Evolutionary conservation across 2,113 vertebrate genomes (phyloP), one percentile per base, ranked within the genome.

Genomic region (Collichthys lucidus): DNA sequence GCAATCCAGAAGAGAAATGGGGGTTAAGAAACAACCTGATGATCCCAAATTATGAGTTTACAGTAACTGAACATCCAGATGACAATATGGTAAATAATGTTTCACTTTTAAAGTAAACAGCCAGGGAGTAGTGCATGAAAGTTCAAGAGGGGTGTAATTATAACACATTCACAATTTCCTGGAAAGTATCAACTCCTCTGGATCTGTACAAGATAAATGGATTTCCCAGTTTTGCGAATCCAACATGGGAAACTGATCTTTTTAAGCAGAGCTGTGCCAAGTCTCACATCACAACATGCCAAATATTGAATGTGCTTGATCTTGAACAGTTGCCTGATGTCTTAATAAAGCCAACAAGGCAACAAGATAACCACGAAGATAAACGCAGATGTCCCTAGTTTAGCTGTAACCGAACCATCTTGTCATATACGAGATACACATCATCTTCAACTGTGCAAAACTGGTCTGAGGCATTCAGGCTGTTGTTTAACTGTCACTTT

Each of bases 391-490:
- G 5, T 19, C 35, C 17, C 20, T 35, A 47, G 65, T 85, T 87
- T 75, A 70, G 65, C 56, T 71, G 9, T 50, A 64, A 79, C 55
- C 2, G 3, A 74, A 74, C 29, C 24, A 65, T 31, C 17, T 26
- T 29, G 17, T 52, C 60, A 60, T 26, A 26, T 26, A 26, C 26
- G 3, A 26, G 50, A 20, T 15, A 31, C 11, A 77, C 68, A 81
- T 8, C 9, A 11, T 42, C 40, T 63, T 91, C 93, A 93, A 94
- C 92, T 94, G 84, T 88, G 61, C 68, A n/a, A 76, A 68, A 53
- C 1, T 49, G 16, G 8, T 59, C 49, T 66, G 5, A 42, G 55
- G 55, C 70, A 35, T 24, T 26, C 26, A 64, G 24, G 52, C 31
- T 72, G 63, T 64, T 73, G 35, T 29, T 61, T 50, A 74, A 73